Percentiles rank a stretch among this genome's conserved stretches.
Evolutionary conservation across 2,797 vertebrate genomes (phyloP).

Genomic region (Clarias fuscus): DNA sequence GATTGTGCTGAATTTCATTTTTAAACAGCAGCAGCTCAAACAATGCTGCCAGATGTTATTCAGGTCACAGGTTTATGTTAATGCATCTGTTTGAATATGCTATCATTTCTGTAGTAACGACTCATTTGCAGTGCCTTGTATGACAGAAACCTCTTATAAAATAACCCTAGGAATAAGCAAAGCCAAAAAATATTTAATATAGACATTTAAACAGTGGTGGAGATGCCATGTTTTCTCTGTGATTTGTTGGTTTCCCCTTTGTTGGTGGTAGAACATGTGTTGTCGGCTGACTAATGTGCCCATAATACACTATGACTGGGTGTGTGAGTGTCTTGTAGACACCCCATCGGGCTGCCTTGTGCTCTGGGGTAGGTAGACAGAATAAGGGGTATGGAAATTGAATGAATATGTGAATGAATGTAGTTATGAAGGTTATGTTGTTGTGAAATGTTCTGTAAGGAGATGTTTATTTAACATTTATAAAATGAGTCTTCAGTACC

Average conservation of each 20-base stretch:
- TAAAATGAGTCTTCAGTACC: background rate
- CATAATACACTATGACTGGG: too few species aligned
- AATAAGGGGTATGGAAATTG: too few species aligned
- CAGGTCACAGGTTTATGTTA: background rate
- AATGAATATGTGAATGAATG: too few species aligned
- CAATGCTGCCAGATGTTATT: background rate
- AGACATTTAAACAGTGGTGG: background rate
- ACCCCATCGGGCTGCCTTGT: too few species aligned
- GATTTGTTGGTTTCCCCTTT: too few species aligned
- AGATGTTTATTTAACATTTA: background rate
- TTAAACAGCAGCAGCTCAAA: background rate
- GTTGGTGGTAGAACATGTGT: too few species aligned
- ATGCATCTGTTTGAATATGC: background rate
- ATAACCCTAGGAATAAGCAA: background rate
- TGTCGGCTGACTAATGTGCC: too few species aligned
- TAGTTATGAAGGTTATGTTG: too few species aligned
- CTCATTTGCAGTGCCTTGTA: background rate
- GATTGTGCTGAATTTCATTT: background rate
- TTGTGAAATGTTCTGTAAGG: background rate
- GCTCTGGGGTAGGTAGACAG: too few species aligned
- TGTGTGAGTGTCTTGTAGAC: too few species aligned
- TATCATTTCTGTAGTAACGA: background rate
- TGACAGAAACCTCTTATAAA: background rate
- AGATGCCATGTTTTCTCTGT: too few species aligned
- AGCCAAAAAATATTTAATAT: background rate